Evolutionary conservation across 2,888 invertebrate species (phyloP), one percentile per base, ranked within the genome.

Genomic region (Drosophila silvestris): DNA sequence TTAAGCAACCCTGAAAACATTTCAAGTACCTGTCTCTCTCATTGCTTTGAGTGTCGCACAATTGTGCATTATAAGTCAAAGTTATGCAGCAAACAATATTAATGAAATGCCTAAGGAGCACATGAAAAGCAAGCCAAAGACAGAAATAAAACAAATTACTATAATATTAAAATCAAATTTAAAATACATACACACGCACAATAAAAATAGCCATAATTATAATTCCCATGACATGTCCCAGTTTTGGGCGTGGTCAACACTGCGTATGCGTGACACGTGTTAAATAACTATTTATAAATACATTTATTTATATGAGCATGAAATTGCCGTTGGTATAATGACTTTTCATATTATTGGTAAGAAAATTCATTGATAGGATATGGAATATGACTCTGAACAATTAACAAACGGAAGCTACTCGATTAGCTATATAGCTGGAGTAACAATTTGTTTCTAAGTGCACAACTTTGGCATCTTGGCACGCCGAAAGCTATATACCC

Each of bases 101-200:
- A 81, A 58, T 73, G 60, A 81, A 68, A 77, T 67, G 69, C 22
- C 60, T 32, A 71, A 33, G 70, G 52, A 16, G 39, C 51, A 74
- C 70, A 66, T 65, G 50, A 74, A 70, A 70, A 64, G 33, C 47
- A n/a, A 62, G 5, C 39, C 47, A 28, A 53, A 56, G 16, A n/a
- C n/a, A 41, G 37, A 70, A 53, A 68, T 53, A 32, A 71, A 67
- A 65, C 67, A 58, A 77, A 70, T 72, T 66, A 70, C 30, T 58
- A 3, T 47, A 35, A 56, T 26, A 64, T 64, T 59, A 59, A 71
- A 71, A 62, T 68, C 62, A 67, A 61, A 81, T 65, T 58, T 54
- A 44, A 63, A 41, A 52, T 51, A 63, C 4, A 22, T 30, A 14
- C 19, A 14, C 4, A 52, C 32, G 4, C 26, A 26, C 28, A 44